Evolutionary conservation across 2,797 vertebrate genomes (phyloP).

Genomic region (Schizopygopsis pylzovi): DNA sequence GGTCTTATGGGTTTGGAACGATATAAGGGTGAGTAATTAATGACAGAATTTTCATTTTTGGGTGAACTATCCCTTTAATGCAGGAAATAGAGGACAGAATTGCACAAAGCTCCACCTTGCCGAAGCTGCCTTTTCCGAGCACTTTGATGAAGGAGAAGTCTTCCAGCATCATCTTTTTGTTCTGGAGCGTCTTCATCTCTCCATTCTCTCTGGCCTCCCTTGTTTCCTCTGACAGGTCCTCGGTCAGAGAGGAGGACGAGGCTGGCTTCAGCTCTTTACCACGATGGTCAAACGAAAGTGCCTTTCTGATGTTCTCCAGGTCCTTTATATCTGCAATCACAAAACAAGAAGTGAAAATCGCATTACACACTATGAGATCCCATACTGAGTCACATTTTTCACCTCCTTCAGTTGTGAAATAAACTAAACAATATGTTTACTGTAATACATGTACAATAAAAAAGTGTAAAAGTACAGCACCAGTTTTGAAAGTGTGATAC

Average conservation of each 20-base stretch:
- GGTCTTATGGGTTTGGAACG: too few species aligned
- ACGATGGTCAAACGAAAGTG: slow-evolving; percentile 90
- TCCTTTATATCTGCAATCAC: slow-evolving; percentile 86
- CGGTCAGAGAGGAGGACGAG: slow-evolving; percentile 65
- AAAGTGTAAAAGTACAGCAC: too few species aligned
- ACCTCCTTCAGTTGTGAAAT: background rate
- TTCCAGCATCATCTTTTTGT: slow-evolving; percentile 85
- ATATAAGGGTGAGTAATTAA: too few species aligned
- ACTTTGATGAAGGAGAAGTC: slow-evolving; percentile 98
- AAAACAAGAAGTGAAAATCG: slow-evolving; percentile 10
- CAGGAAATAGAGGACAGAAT: background rate
- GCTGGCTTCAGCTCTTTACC: slow-evolving; percentile 85
- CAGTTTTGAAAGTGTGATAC: too few species aligned
- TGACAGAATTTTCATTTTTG: background rate
- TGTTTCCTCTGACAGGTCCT: slow-evolving; percentile 21
- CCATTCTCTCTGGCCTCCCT: slow-evolving; percentile 85
- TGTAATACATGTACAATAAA: background rate
- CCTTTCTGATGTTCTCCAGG: slow-evolving; percentile 94
- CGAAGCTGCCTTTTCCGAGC: slow-evolving; percentile 96
- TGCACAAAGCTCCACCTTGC: slow-evolving; percentile 82
- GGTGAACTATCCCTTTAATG: background rate
- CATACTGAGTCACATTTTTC: background rate
- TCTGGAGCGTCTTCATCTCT: slow-evolving; percentile 83
- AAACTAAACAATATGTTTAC: background rate
- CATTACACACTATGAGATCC: background rate